Conservation (phyloP, 2,113 vertebrate genomes). For the Protobothrops flavoviridis region DNA sequence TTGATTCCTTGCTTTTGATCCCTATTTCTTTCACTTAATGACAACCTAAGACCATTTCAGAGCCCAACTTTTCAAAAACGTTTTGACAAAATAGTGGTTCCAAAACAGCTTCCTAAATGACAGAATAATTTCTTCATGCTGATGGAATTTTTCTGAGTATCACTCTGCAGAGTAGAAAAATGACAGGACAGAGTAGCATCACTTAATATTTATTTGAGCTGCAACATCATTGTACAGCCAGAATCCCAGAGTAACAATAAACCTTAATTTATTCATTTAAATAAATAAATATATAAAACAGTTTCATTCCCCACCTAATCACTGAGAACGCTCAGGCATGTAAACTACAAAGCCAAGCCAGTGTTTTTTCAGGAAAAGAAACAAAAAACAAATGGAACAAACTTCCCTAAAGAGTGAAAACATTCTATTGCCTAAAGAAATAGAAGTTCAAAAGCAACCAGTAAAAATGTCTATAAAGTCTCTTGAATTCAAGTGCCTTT, state of each 20-base stretch:
- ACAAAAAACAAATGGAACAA: neutral
- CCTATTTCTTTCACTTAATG: neutral
- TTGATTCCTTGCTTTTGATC: neutral
- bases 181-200: neutral
- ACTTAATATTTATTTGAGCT: neutral
- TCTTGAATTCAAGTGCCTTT: neutral
- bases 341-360: neutral
- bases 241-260: neutral
- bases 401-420: neutral
- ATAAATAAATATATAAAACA: neutral
- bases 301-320: neutral
- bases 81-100: neutral
- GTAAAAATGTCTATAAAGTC: constrained; percentile 14
- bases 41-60: neutral
- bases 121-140: neutral
- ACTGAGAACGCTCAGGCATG: neutral
- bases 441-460: constrained; percentile 2
- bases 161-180: neutral
- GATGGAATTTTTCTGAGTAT: neutral
- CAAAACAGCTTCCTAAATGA: neutral
- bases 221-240: neutral
- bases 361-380: constrained; percentile 16
- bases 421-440: neutral
- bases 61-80: neutral
- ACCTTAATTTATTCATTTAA: neutral